Evolutionary conservation across 2,113 vertebrate genomes (phyloP).

Genomic region (Alouatta palliata): DNA sequence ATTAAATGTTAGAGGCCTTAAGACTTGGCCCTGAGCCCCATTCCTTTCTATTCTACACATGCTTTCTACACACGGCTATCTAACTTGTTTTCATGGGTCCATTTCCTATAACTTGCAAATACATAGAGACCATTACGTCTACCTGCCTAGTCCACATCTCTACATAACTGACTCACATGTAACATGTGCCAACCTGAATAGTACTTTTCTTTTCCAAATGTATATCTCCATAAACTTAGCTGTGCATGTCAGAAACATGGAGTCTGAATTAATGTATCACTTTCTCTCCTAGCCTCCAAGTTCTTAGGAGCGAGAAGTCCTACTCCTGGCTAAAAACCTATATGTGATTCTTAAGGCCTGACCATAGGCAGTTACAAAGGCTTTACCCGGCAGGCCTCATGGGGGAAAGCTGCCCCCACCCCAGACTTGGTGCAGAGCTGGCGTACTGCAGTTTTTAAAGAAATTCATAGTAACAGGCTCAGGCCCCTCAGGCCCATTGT

Average conservation of each 20-base stretch:
- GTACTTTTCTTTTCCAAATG: background rate
- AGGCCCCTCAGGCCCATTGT: background rate
- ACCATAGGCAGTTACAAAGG: background rate
- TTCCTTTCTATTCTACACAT: background rate
- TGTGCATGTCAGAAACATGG: background rate
- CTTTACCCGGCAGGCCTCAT: background rate
- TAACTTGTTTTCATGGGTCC: too few species aligned
- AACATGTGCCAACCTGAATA: background rate
- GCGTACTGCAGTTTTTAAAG: background rate
- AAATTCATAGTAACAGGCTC: background rate
- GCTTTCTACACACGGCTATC: background rate
- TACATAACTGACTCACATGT: background rate
- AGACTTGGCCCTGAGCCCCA: background rate
- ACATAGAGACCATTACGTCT: background rate
- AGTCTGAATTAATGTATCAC: background rate
- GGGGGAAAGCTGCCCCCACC: background rate
- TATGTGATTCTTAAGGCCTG: background rate
- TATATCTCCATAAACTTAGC: background rate
- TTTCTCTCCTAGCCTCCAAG: background rate
- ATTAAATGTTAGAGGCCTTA: background rate
- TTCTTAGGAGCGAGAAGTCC: background rate
- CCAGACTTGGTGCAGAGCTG: background rate
- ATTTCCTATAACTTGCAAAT: background rate
- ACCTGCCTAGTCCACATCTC: background rate
- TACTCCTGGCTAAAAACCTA: background rate